phyloP scores from a whole-genome alignment of 2,797 vertebrate species.

The Setipinna tenuifilis region DNA sequence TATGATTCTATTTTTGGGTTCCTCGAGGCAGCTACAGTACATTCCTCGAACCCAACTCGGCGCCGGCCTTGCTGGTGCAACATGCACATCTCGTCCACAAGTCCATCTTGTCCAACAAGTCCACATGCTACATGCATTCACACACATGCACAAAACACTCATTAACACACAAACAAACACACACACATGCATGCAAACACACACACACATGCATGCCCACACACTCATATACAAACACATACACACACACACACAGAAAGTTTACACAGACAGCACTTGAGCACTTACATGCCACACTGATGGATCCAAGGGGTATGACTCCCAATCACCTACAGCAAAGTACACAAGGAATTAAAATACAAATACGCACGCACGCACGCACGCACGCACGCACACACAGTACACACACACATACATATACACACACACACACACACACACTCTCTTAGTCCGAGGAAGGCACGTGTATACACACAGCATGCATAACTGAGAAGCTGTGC shows the following conservation, averaged over 20 bases:
- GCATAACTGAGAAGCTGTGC: slow-evolving; percentile 59
- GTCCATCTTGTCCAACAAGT: too few species aligned
- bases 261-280: not conserved
- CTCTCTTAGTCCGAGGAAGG: slow-evolving; percentile 27
- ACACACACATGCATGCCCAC: slow-evolving; percentile 18
- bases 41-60: too few species aligned
- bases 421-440: slow-evolving; percentile 26
- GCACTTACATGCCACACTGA: slow-evolving; percentile 93
- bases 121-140: slow-evolving; percentile 21
- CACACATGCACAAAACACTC: slow-evolving; percentile 28
- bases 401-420: too few species aligned
- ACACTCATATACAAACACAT: slow-evolving; percentile 7
- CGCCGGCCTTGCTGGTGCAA: too few species aligned
- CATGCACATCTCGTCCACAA: too few species aligned
- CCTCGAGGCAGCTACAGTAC: too few species aligned
- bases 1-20: too few species aligned
- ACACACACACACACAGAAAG: not conserved
- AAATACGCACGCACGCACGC: too few species aligned
- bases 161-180: slow-evolving; percentile 9
- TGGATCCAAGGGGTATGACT: slow-evolving; percentile 95
- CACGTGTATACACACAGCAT: slow-evolving; percentile 27
- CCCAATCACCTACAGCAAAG: slow-evolving; percentile 89
- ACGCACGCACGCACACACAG: too few species aligned
- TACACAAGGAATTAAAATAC: slow-evolving; percentile 21
- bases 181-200: slow-evolving; percentile 16